phyloP scores from a whole-genome alignment of 2,888 invertebrate genomes.

The Leistus spinibarbis region DNA sequence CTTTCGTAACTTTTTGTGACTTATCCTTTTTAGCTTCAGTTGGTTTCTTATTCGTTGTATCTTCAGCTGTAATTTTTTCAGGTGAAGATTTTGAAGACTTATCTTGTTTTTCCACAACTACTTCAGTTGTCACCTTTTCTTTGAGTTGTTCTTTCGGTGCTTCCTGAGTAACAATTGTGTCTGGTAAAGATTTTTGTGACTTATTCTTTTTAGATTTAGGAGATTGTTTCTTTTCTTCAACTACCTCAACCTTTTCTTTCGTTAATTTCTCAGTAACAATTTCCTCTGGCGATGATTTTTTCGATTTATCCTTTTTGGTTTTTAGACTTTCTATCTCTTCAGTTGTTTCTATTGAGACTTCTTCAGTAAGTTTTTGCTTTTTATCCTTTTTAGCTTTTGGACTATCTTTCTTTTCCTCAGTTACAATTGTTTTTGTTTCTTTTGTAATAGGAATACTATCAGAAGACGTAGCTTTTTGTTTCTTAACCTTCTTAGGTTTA shows the following conservation, averaged over 20 bases:
- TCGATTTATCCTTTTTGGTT: background rate
- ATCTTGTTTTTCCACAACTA: too few relatives aligned
- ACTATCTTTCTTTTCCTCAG: background rate
- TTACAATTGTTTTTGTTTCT: background rate
- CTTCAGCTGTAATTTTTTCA: too few relatives aligned
- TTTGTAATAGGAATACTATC: background rate
- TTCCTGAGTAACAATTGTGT: too few relatives aligned
- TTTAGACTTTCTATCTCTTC: background rate
- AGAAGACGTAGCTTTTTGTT: background rate
- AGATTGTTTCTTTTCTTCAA: constrained; percentile 2
- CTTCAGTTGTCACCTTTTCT: too few relatives aligned
- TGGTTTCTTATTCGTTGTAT: background rate
- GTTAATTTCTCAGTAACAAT: background rate
- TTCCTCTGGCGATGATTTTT: background rate
- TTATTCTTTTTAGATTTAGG: background rate
- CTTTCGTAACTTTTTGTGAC: background rate
- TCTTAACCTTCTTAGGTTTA: background rate
- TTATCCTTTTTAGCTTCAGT: background rate
- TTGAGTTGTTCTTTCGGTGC: too few relatives aligned
- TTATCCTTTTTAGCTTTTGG: background rate
- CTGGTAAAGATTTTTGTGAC: background rate
- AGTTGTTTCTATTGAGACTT: background rate
- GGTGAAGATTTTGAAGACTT: too few relatives aligned
- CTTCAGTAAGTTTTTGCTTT: background rate
- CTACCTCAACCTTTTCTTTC: background rate